Evolutionary conservation across 2,797 vertebrate species (phyloP).

Genomic region (Gallinago solitaria): DNA sequence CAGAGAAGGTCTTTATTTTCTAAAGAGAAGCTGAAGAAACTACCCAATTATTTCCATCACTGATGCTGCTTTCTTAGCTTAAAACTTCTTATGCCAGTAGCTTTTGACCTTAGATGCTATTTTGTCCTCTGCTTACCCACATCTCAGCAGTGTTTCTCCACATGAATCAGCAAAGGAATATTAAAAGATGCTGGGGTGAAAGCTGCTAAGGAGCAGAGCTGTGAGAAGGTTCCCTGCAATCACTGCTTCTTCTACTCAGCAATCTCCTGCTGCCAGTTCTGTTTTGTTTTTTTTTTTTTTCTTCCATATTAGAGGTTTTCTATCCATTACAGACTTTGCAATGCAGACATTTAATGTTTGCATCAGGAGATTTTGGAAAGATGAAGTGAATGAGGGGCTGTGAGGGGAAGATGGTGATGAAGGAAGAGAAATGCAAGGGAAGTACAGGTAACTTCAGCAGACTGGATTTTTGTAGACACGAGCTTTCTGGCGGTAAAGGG

Average conservation of each 20-base stretch:
- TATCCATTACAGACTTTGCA: background rate
- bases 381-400: background rate
- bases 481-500: background rate
- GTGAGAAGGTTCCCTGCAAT: background rate
- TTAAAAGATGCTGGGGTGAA: background rate
- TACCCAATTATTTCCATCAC: constrained; percentile 26
- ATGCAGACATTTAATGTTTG: background rate
- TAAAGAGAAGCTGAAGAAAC: constrained; percentile 3
- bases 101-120: background rate
- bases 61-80: background rate
- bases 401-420: background rate
- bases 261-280: background rate
- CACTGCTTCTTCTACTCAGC: background rate
- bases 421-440: background rate
- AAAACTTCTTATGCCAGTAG: background rate
- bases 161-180: background rate
- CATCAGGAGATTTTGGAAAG: background rate
- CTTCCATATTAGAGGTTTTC: background rate
- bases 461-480: background rate
- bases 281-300: background rate
- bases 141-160: background rate
- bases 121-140: background rate
- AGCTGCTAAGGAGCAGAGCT: background rate
- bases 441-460: background rate
- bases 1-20: background rate